Evolutionary conservation across 2,888 invertebrate species (phyloP), one percentile per base, ranked within the genome.

Genomic region (Mythimna impura): DNA sequence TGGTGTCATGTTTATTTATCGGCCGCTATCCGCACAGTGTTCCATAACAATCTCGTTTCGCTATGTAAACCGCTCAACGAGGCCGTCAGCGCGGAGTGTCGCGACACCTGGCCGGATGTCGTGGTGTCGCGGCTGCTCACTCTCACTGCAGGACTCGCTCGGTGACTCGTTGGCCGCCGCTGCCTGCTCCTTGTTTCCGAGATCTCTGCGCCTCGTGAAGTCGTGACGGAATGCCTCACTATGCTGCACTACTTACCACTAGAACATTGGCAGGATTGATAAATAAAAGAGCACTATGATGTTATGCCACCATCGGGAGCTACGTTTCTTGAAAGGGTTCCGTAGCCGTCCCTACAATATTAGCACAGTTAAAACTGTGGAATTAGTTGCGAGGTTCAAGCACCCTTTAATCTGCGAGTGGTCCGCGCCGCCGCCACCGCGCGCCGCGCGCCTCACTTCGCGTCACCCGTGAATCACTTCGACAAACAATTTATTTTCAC

Each of bases 1-100:
- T 62, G 47, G 5, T 22, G 36, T 71, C 78, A 73, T 77, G 73
- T 85, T 71, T 80, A 84, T 82, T 68, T 76, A 84, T 78, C 73
- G 64, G 64, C 71, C 66, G 75, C 66, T 72, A 68, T 64, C 64
- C 57, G 66, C 60, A 61, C 63, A 25, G 50, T 58, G 63, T 65
- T 52, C 70, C 25, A 20, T 66, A 73, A 75, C 55, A 43, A 43
- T 22, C 55, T 66, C 17, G 61, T 50, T n/a, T 62, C 22, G 30
- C 43, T 12, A 9, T 34, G 20, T 54, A n/a, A 36, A 25, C 52
- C 25, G 50, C 52, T 50, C 25, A 36, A 30, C 68, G 58, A 69
- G 22, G 22, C 50, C 25, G 17, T 7, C 10, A 5, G 25, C 9
- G 43, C 20, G 14, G 6, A 40, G 20, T 12, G 22, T 47, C 12